Conservation (phyloP, 2,113 vertebrate genomes). For the Nyctereutes procyonoides region DNA sequence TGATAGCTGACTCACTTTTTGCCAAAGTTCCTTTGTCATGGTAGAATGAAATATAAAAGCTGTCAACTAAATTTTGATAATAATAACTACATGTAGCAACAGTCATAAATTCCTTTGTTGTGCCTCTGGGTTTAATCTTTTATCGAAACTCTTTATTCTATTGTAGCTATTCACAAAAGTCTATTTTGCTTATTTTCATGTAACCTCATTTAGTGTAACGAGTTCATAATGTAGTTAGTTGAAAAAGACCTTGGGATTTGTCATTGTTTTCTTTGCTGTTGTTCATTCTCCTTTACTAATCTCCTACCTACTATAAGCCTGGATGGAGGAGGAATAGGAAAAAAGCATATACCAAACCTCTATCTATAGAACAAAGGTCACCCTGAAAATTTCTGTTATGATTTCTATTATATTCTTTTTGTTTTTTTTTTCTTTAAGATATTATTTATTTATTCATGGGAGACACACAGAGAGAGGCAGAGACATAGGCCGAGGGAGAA, state of each 20-base stretch:
- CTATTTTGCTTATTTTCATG: constrained; percentile 60
- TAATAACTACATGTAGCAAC: constrained; percentile 53
- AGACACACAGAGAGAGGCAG: too few species aligned
- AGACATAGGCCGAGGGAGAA: too few species aligned
- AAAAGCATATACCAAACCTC: neutral
- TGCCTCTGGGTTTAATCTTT: constrained; percentile 62
- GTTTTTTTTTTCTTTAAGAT: too few species aligned
- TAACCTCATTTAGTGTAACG: constrained; percentile 55
- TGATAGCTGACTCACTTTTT: constrained; percentile 63
- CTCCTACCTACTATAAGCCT: neutral
- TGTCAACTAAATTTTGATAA: constrained; percentile 70
- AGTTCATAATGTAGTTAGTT: constrained; percentile 17
- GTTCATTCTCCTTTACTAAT: neutral
- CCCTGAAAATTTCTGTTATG: neutral
- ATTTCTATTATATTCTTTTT: constrained; percentile 37
- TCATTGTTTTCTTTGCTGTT: constrained; percentile 49
- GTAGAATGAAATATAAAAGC: constrained; percentile 71
- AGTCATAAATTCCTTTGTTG: constrained; percentile 63
- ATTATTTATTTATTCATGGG: too few species aligned
- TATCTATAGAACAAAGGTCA: neutral
- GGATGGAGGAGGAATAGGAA: neutral
- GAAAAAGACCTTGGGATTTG: constrained; percentile 51
- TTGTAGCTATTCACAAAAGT: constrained; percentile 60
- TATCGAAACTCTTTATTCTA: constrained; percentile 55
- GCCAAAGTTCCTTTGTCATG: constrained; percentile 54